Conservation (phyloP, 2,888 invertebrate genomes). For the Scaptomyza polygonia region DNA sequence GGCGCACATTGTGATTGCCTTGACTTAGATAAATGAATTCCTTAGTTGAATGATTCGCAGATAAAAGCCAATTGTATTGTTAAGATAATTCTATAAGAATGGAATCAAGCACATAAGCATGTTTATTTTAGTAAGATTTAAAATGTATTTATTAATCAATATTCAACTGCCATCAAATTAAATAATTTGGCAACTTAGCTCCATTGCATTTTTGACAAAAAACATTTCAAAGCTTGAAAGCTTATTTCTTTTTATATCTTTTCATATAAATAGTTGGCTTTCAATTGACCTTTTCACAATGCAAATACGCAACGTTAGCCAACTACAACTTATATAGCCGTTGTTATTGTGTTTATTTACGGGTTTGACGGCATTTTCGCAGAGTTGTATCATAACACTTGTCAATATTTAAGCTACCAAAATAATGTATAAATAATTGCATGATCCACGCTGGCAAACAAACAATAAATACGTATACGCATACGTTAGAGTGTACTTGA, state of each 20-base stretch:
- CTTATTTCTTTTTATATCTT: no score
- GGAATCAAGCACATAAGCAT: background rate
- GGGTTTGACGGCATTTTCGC: slow-evolving; percentile 26
- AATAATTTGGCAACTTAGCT: no score
- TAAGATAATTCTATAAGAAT: slow-evolving; percentile 18
- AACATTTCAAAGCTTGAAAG: no score
- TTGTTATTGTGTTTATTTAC: slow-evolving; percentile 27
- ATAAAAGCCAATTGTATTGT: slow-evolving; percentile 6
- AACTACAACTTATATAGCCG: slow-evolving; percentile 30
- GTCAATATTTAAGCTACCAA: slow-evolving; percentile 62
- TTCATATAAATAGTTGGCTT: no score
- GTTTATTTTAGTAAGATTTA: background rate
- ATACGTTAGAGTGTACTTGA: no score
- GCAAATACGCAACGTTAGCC: slow-evolving; percentile 43
- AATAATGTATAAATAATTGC: slow-evolving; percentile 74
- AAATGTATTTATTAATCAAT: no score
- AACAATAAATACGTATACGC: slow-evolving; percentile 27
- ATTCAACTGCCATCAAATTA: no score
- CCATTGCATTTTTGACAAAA: no score
- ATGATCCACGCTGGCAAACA: slow-evolving; percentile 58
- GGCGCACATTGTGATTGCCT: slow-evolving; percentile 31
- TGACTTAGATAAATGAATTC: slow-evolving; percentile 41
- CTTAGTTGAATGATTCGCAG: slow-evolving; percentile 37
- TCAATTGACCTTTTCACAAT: slow-evolving; percentile 11
- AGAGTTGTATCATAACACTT: no score